Base-by-base conservation (phyloP, 2,113 vertebrate species). In the Beaufortia kweichowensis region DNA sequence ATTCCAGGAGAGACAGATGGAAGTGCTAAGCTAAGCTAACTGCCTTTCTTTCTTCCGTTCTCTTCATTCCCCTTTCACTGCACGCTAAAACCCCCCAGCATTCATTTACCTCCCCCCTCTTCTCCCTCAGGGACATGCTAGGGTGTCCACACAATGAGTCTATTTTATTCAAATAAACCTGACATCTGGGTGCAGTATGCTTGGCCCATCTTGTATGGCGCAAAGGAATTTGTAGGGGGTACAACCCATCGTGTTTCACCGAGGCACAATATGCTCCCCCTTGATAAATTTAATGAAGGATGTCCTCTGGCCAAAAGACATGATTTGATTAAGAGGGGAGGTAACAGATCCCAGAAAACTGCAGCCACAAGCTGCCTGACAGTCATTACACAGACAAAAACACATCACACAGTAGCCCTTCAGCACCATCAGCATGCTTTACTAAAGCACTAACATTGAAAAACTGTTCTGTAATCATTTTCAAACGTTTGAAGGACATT, bases 1-100 rank as follows among this genome's bases (percentile, higher is more conserved):
- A 92, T 96, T 97, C 95, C 95, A 96, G 87, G 81, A 94, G 93
- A 94, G 93, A 94, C 96, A 98, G 95, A 95, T 98, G 96, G 95
- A 97, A 95, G 92, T 91, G 90, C 93, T 95, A 94, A 94, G 75
- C 75, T 65, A 75, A 78, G 75, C 61, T 24, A 77, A 90, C 87
- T 84, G 84, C 86, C 85, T 84, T 84, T 81, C 83, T 91, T 88
- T 88, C 86, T 89, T 91, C 83, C 86, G 90, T 63, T 89, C 90
- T 85, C 48, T 78, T 78, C 84, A 46, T 56, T 82, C 66, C 70
- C 76, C 65, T 48, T 55, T 75, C 31, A 28, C 59, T 70, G 17
- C 35, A 29, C 17, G 83, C 83, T 81, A 90, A 87, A 87, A 84
- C 90, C 91, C 81, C 90, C 91, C 84, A 61, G 73, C 75, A 53